These are phyloP conservation scores for Mallotus villosus DNA, from an alignment of 2,797 vertebrate species.

Conservation along the genomic window DNA sequence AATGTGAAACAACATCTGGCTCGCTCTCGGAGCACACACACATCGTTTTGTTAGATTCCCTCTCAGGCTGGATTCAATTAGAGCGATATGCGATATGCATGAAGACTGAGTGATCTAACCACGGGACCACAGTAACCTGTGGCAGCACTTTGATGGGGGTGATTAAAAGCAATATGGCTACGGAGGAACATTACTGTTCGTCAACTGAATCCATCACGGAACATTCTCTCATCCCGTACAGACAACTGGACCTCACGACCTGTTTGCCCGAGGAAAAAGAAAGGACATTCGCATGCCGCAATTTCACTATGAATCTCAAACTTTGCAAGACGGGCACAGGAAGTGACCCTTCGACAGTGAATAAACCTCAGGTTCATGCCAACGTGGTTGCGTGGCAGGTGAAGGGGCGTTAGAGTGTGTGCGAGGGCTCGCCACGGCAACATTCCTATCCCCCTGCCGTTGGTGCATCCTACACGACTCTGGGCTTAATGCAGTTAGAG, in stretches of 20 bases:
- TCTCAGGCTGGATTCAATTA: constrained; percentile 22
- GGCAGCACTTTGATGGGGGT: not conserved
- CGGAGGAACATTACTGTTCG: not conserved
- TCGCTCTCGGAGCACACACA: constrained; percentile 18
- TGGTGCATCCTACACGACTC: constrained; percentile 10
- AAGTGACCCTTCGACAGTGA: not conserved
- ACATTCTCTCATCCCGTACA: too few species aligned
- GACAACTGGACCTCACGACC: too few species aligned
- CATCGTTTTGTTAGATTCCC: constrained; percentile 11
- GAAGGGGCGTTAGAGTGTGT: not conserved
- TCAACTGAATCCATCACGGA: not conserved
- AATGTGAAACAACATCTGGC: constrained; percentile 14
- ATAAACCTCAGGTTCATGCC: not conserved
- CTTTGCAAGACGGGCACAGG: too few species aligned
- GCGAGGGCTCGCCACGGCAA: not conserved
- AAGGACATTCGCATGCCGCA: not conserved
- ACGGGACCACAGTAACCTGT: constrained; percentile 21
- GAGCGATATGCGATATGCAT: constrained; percentile 24
- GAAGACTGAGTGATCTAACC: constrained; percentile 7
- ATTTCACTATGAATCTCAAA: too few species aligned
- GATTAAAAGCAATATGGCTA: constrained; percentile 20
- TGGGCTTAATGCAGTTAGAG: constrained; percentile 31
- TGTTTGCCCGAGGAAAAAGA: not conserved
- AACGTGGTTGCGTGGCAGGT: not conserved
- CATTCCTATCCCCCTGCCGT: not conserved